phyloP scores from a whole-genome alignment of 2,113 vertebrate genomes.

The Aplodontia rufa region DNA sequence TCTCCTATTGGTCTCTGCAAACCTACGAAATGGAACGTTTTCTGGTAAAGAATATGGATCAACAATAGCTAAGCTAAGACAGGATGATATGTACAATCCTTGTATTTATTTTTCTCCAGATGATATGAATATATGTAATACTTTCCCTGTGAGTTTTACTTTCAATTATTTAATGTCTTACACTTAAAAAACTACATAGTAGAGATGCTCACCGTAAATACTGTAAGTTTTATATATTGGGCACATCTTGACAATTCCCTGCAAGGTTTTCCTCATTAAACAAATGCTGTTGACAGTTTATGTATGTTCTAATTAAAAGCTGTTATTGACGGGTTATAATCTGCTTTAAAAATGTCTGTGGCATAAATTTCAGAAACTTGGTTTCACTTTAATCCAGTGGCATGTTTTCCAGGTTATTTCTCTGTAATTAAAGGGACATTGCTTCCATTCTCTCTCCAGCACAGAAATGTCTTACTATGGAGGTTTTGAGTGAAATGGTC shows the following conservation, averaged over 20 bases:
- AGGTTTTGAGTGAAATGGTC: not conserved
- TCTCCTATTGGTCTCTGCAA: not conserved
- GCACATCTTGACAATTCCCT: constrained; percentile 48
- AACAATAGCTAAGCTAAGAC: not conserved
- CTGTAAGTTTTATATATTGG: not conserved
- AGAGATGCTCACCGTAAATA: constrained; percentile 47
- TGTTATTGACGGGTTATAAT: constrained; percentile 37
- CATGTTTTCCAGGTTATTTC: not conserved
- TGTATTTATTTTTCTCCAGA: constrained; percentile 24
- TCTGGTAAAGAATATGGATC: not conserved
- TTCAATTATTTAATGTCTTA: constrained; percentile 34
- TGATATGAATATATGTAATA: not conserved
- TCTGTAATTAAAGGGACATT: not conserved
- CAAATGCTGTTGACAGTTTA: constrained; percentile 52
- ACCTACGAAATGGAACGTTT: not conserved
- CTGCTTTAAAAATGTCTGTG: constrained; percentile 54
- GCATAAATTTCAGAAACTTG: constrained; percentile 10
- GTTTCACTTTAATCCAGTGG: constrained; percentile 21
- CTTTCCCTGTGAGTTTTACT: constrained; percentile 49
- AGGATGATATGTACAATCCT: not conserved
- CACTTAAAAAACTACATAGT: not conserved
- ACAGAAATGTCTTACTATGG: constrained; percentile 42
- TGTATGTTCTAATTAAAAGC: constrained; percentile 59
- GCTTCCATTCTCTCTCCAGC: constrained; percentile 21
- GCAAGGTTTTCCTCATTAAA: constrained; percentile 18